Base-by-base conservation (phyloP, 2,113 vertebrate species). In the Engraulis encrasicolus region DNA sequence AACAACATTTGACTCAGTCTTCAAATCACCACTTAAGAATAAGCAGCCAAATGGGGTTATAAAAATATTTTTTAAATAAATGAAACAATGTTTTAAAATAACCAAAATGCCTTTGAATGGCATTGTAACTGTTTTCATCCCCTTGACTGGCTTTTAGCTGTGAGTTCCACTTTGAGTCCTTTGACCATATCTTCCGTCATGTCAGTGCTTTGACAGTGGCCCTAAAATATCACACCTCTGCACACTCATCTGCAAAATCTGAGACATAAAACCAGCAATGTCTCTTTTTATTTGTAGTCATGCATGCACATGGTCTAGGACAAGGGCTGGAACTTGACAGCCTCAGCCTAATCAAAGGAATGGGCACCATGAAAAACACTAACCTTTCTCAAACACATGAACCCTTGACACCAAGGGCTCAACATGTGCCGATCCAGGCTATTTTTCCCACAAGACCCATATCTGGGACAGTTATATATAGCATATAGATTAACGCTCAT, bases 1-100 rank as follows among this genome's bases (percentile, higher is more conserved):
- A 83, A 85, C 85, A 84, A 84, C 82, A 88, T 90, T 88, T 89
- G 81, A 84, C 66, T 87, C 85, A 81, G 77, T 84, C 85, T 87
- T 85, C 84, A 87, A 87, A 86, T 87, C 80, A 89, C 85, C 84
- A 87, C 90, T 92, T 90, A 86, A 90, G 71, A 91, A 92, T 90
- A 92, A 90, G 86, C 90, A 87, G 80, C 74, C 54, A 58, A 82
- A 80, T 81, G 88, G 86, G 86, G 87, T 86, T 88, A 86, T 88
- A 90, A 81, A 89, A 86, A 88, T 49, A 82, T 54, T 82, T 82
- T n/a, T 84, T 89, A 85, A 83, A 78, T 27, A 36, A 82, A 27
- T 77, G 52, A 85, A 83, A 82, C 31, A 48, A 49, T 78, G 83
- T 81, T 78, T 85, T 50, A 38, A 71, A 52, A 83, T 80, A 61